Evolutionary conservation across 2,113 vertebrate genomes (phyloP).

Genomic region (Micromys minutus): DNA sequence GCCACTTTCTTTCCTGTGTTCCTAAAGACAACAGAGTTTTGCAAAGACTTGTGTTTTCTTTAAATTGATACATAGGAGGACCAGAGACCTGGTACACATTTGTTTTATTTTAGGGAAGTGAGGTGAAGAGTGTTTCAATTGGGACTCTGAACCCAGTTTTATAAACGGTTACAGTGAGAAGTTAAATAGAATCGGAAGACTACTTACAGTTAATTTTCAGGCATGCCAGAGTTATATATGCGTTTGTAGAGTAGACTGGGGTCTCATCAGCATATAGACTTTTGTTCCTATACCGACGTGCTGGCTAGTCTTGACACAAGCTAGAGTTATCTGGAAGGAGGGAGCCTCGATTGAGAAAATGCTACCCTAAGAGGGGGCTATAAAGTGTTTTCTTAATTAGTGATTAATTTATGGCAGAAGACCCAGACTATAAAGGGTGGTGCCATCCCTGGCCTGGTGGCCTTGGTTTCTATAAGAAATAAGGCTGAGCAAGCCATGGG

Average conservation of each 20-base stretch:
- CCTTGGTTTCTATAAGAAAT: not conserved
- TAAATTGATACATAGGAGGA: not conserved
- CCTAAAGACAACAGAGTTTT: not conserved
- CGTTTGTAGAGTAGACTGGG: slow-evolving; percentile 16
- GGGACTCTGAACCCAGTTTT: slow-evolving; percentile 28
- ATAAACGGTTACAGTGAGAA: slow-evolving; percentile 6
- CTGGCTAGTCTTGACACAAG: not conserved
- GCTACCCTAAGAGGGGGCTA: not conserved
- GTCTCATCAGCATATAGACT: slow-evolving; percentile 17
- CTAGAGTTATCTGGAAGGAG: not conserved
- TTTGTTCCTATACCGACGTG: not conserved
- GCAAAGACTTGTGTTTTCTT: slow-evolving; percentile 8
- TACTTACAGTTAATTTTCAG: slow-evolving; percentile 32
- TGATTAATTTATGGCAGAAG: not conserved
- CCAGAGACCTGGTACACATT: not conserved
- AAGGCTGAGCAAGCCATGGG: not conserved
- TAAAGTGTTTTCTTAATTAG: not conserved
- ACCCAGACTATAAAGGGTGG: not conserved
- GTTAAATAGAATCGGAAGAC: slow-evolving; percentile 23
- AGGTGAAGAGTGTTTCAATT: not conserved
- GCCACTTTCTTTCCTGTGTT: not conserved
- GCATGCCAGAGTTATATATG: not conserved
- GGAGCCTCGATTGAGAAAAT: not conserved
- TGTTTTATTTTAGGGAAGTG: not conserved
- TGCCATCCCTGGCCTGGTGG: not conserved